Percentiles rank a stretch among this genome's conserved stretches.
Evolutionary conservation across 2,888 invertebrate genomes (phyloP).

Genomic region (Galeopsomyia nigrocyanea): DNA sequence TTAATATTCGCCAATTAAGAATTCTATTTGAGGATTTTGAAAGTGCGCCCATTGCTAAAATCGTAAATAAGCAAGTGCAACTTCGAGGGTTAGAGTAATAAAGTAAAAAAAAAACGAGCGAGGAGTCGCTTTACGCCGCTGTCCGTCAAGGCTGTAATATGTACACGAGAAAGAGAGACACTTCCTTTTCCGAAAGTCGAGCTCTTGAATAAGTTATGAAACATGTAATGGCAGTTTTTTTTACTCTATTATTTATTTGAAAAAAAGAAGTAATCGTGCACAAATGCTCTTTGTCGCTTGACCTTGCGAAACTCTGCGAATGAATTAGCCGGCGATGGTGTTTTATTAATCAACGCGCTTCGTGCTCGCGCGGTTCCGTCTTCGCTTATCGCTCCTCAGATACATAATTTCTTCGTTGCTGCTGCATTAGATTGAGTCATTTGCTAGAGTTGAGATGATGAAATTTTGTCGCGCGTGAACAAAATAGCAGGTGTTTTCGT

Average conservation of each 20-base stretch:
- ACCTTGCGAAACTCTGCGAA: too few relatives aligned
- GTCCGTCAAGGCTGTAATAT: too few relatives aligned
- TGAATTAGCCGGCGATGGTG: too few relatives aligned
- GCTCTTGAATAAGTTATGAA: conserved; percentile 36
- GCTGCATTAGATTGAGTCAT: conserved; percentile 9
- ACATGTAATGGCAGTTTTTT: not conserved
- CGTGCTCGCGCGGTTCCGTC: not conserved
- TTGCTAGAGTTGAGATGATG: conserved; percentile 7
- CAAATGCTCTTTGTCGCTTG: too few relatives aligned
- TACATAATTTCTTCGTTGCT: conserved; percentile 8
- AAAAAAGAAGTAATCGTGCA: too few relatives aligned
- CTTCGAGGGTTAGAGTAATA: conserved; percentile 17
- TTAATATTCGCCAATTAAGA: too few relatives aligned
- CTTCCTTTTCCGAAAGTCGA: conserved; percentile 38
- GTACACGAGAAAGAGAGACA: not conserved
- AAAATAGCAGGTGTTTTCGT: not conserved
- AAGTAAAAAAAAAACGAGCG: conserved; percentile 1
- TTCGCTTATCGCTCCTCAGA: not conserved
- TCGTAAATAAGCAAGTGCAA: not conserved
- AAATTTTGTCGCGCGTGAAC: not conserved
- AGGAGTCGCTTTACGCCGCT: too few relatives aligned
- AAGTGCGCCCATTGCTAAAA: too few relatives aligned
- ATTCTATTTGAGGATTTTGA: too few relatives aligned
- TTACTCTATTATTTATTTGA: too few relatives aligned
- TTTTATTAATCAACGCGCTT: too few relatives aligned